A percentile compares a stretch with the other conserved stretches of the same genome.
These are phyloP conservation scores for Theonella swinhoei DNA, from an alignment of 37 sponge, comb jelly and placozoan species.

Conservation along the genomic window DNA sequence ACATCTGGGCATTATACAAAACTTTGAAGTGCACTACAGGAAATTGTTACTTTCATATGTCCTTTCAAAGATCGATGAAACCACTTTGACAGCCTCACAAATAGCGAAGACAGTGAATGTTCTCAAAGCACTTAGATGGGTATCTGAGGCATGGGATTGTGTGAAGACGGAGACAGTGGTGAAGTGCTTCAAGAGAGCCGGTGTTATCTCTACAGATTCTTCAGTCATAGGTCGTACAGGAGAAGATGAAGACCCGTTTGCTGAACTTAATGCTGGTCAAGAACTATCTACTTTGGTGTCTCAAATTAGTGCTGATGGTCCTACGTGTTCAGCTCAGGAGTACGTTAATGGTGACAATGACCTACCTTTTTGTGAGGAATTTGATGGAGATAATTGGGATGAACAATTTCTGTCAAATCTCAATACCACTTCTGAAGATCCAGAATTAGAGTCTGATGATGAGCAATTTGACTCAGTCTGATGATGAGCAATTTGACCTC, in stretches of 20 bases:
- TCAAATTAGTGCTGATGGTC: not conserved
- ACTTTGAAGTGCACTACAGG: slow-evolving; percentile 52
- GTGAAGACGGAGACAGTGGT: slow-evolving; percentile 49
- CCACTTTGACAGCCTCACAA: slow-evolving; percentile 19
- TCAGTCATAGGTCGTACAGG: too few relatives aligned
- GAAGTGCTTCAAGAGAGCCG: slow-evolving; percentile 61
- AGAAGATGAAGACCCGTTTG: too few relatives aligned
- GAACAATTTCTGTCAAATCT: slow-evolving; percentile 14
- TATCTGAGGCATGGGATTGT: slow-evolving; percentile 53
- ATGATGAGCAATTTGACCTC: not conserved
- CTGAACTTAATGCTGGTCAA: too few relatives aligned
- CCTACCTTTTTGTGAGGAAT: slow-evolving; percentile 5
- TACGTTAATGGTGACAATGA: slow-evolving; percentile 18
- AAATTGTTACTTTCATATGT: slow-evolving; percentile 7
- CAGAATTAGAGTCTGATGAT: not conserved
- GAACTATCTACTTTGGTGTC: not conserved
- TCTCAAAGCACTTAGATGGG: slow-evolving; percentile 54
- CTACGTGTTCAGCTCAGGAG: slow-evolving; percentile 2
- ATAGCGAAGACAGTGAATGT: slow-evolving; percentile 13
- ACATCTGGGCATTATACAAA: slow-evolving; percentile 58
- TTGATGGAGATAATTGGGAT: slow-evolving; percentile 13
- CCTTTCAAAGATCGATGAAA: slow-evolving; percentile 46
- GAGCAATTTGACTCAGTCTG: not conserved
- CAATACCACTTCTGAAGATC: not conserved
- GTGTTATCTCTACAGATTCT: slow-evolving; percentile 14